These are phyloP conservation scores for Acromyrmex echinatior DNA, from an alignment of 1,140 invertebrate species.

Conservation along the genomic window DNA sequence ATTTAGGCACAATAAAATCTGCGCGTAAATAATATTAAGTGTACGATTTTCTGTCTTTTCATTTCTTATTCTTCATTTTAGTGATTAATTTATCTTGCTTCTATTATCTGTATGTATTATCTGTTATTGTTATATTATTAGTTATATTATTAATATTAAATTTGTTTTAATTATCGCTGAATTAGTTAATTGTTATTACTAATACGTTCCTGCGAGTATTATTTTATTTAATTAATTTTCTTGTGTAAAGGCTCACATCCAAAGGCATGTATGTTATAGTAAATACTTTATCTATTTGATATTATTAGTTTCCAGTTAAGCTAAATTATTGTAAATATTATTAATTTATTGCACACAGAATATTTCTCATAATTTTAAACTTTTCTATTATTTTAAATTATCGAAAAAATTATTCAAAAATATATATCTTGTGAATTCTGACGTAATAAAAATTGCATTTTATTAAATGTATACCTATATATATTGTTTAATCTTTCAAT, in stretches of 20 bases:
- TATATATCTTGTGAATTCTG: background rate
- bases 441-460: background rate
- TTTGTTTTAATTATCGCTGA: conserved; percentile 2
- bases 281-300: conserved; percentile 23
- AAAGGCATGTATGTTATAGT: too few species aligned
- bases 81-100: background rate
- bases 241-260: background rate
- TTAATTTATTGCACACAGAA: background rate
- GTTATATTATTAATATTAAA: background rate
- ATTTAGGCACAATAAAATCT: background rate
- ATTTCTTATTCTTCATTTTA: background rate
- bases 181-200: background rate
- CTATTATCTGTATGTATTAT: background rate
- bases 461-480: background rate
- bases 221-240: conserved; percentile 16
- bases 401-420: background rate
- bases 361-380: background rate
- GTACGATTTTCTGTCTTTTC: background rate
- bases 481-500: background rate
- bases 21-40: background rate
- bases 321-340: background rate
- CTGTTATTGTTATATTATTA: too few species aligned
- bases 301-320: background rate
- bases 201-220: background rate
- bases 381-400: background rate